phyloP scores from a whole-genome alignment of 2,888 invertebrate genomes.

The Cryptocephalus moraei region DNA sequence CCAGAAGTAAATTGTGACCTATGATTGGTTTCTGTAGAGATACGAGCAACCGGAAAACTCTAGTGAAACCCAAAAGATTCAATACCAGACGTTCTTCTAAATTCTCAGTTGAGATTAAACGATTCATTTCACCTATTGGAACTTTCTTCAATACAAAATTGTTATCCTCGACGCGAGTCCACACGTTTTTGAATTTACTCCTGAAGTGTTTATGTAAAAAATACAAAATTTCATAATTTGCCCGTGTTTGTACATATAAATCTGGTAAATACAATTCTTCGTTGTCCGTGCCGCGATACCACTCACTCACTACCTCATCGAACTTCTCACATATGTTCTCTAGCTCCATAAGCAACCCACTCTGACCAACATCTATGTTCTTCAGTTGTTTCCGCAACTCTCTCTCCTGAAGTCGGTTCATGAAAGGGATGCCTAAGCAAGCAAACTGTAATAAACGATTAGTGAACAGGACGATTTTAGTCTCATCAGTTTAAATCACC shows the following conservation, averaged over 20 bases:
- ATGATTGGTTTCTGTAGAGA: slow-evolving; percentile 57
- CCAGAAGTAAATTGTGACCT: slow-evolving; percentile 66
- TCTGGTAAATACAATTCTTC: slow-evolving; percentile 20
- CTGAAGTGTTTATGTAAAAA: slow-evolving; percentile 51
- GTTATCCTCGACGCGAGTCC: slow-evolving; percentile 27
- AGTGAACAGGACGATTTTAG: background rate
- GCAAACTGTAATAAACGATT: slow-evolving; percentile 44
- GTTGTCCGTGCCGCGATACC: slow-evolving; percentile 28
- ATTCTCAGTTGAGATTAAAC: slow-evolving; percentile 28
- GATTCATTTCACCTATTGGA: slow-evolving; percentile 23
- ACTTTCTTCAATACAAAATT: slow-evolving; percentile 35
- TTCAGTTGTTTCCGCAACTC: slow-evolving; percentile 20
- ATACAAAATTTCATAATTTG: slow-evolving; percentile 44
- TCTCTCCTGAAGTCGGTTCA: slow-evolving; percentile 47
- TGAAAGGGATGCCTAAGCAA: slow-evolving; percentile 56
- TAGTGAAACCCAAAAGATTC: slow-evolving; percentile 54
- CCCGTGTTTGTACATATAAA: slow-evolving; percentile 21
- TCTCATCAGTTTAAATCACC: slow-evolving; percentile 37
- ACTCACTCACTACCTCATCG: slow-evolving; percentile 27
- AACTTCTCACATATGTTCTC: slow-evolving; percentile 29
- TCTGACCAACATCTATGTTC: background rate
- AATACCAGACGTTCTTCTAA: slow-evolving; percentile 44
- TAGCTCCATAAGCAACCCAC: background rate
- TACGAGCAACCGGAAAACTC: slow-evolving; percentile 51
- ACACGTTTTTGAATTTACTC: slow-evolving; percentile 36